Evolutionary conservation across 2,797 vertebrate species (phyloP).

Genomic region (Monodelphis domestica): DNA sequence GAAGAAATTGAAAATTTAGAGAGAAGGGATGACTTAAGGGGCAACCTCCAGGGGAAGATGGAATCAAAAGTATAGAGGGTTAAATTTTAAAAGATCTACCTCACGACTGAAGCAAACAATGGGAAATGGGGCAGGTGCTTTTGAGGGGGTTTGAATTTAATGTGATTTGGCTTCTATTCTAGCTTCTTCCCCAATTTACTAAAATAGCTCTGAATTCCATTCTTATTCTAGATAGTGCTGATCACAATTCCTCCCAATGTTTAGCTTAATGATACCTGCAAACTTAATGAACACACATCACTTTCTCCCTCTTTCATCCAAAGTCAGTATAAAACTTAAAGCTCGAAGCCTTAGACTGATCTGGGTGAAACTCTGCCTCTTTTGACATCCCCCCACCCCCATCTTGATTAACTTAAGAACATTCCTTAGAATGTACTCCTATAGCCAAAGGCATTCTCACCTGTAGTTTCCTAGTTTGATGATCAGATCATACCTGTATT

Average conservation of each 20-base stretch:
- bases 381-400: no score
- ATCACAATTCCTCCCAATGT: neutral
- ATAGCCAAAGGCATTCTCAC: neutral
- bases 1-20: neutral
- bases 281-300: neutral
- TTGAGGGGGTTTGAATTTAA: neutral
- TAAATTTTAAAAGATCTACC: neutral
- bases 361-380: neutral
- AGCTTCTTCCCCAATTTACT: neutral
- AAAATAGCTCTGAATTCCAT: neutral
- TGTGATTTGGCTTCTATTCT: neutral
- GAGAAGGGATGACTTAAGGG: neutral
- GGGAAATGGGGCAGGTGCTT: neutral
- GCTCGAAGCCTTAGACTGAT: neutral
- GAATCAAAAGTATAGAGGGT: neutral
- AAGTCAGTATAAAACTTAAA: neutral
- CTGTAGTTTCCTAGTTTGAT: neutral
- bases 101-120: neutral
- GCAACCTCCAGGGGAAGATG: neutral
- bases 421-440: conserved; percentile 6
- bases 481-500: neutral
- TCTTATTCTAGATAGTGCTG: neutral
- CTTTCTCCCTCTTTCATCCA: conserved; percentile 4
- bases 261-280: neutral
- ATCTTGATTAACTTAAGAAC: neutral